These are phyloP conservation scores for Drosophila rufa DNA, from an alignment of 1,140 invertebrate species.

Conservation along the genomic window DNA sequence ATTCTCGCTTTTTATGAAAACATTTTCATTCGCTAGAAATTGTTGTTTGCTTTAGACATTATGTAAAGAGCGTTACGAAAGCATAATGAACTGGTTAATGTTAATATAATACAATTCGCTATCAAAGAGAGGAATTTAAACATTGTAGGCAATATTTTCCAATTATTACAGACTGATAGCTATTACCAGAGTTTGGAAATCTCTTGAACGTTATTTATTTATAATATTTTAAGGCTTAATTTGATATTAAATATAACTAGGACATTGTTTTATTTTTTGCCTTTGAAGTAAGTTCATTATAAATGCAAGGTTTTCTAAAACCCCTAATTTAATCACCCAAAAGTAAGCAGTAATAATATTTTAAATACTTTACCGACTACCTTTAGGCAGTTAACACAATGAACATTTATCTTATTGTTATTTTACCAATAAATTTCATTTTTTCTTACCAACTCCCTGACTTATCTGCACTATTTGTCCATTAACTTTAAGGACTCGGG, in stretches of 20 bases:
- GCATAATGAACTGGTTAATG: conserved; percentile 25
- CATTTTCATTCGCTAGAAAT: conserved; percentile 28
- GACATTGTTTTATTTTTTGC: too few relatives aligned
- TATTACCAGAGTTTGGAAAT: not conserved
- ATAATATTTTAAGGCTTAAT: too few relatives aligned
- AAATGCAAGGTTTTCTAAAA: not conserved
- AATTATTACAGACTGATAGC: too few relatives aligned
- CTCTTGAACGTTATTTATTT: not conserved
- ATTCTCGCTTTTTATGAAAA: conserved; percentile 39
- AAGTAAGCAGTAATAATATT: too few relatives aligned
- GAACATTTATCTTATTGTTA: not conserved
- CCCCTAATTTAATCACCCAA: not conserved
- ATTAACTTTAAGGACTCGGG: conserved; percentile 48
- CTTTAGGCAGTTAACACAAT: not conserved
- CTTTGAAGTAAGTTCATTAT: too few relatives aligned
- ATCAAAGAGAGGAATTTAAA: not conserved
- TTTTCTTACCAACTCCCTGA: not conserved
- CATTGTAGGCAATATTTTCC: not conserved
- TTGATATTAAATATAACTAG: too few relatives aligned
- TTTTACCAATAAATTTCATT: conserved; percentile 9
- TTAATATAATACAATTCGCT: conserved; percentile 15
- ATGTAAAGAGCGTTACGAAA: conserved; percentile 9
- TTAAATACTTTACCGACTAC: not conserved
- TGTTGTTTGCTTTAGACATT: conserved; percentile 33
- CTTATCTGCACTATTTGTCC: conserved; percentile 41